A percentile compares a stretch with the other conserved stretches of the same genome.
Evolutionary conservation across 2,797 vertebrate genomes (phyloP).

Genomic region (Chaetophractus vellerosus): DNA sequence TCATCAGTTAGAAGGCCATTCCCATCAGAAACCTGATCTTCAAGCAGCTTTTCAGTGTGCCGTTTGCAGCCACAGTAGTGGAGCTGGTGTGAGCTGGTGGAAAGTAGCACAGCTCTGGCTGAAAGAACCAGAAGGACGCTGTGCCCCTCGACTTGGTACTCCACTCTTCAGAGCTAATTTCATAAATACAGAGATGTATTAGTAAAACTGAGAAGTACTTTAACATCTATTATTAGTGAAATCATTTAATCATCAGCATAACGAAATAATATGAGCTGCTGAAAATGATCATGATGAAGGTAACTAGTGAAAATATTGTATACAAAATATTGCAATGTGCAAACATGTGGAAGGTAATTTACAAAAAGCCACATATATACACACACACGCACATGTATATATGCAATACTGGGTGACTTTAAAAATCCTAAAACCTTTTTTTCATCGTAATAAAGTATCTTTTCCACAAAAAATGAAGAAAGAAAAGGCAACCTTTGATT

Average conservation of each 20-base stretch:
- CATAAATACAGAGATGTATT: not conserved
- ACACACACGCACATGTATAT: not conserved
- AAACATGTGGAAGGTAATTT: not conserved
- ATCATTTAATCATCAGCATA: not conserved
- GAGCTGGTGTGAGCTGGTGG: not conserved
- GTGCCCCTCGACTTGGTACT: not conserved
- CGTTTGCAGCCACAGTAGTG: not conserved
- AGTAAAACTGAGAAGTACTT: not conserved
- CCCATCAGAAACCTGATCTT: not conserved
- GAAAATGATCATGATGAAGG: conserved; percentile 21
- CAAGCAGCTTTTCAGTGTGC: not conserved
- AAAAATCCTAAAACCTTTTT: not conserved
- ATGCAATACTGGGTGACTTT: not conserved
- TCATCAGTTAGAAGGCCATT: not conserved
- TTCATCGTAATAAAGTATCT: not conserved
- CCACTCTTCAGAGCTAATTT: not conserved
- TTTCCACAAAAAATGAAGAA: conserved; percentile 40
- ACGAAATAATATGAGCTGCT: conserved; percentile 10
- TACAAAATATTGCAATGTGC: not conserved
- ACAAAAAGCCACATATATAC: not conserved
- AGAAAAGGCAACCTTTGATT: not conserved
- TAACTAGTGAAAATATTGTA: not conserved
- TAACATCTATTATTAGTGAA: conserved; percentile 12
- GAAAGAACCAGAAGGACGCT: not conserved
- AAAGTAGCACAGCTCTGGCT: not conserved